Percentiles rank a stretch among this genome's conserved stretches.
phyloP scores from a whole-genome alignment of 2,797 vertebrate species.

The Pelodytes ibericus region DNA sequence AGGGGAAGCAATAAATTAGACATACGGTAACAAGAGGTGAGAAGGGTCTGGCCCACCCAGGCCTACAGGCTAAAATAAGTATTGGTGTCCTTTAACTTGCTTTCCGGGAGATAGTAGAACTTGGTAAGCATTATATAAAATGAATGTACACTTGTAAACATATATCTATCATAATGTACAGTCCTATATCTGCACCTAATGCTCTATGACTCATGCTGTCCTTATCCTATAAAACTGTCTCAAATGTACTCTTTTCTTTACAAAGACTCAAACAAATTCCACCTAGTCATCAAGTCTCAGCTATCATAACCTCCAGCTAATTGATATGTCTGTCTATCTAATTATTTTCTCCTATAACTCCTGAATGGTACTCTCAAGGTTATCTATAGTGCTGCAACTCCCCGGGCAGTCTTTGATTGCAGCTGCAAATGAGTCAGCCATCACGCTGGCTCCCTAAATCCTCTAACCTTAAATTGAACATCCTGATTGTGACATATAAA shows the following conservation, averaged over 20 bases:
- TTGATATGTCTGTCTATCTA: background rate
- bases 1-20: too few relatives aligned
- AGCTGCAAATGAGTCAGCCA: background rate
- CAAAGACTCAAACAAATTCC: background rate
- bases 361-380: background rate
- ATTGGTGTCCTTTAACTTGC: too few relatives aligned
- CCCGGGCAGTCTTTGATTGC: background rate
- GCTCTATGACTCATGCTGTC: background rate
- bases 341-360: constrained; percentile 1
- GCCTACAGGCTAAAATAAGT: too few relatives aligned
- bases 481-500: background rate
- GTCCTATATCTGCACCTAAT: background rate
- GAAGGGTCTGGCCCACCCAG: too few relatives aligned
- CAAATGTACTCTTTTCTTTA: background rate
- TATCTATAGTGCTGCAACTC: background rate
- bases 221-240: background rate
- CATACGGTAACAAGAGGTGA: too few relatives aligned
- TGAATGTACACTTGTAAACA: too few relatives aligned
- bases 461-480: background rate
- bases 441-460: background rate
- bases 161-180: too few relatives aligned
- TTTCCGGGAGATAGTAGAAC: too few relatives aligned
- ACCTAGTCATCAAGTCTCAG: background rate
- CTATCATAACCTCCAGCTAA: background rate
- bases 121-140: too few relatives aligned